Percentiles rank a stretch among this genome's conserved stretches.
Conservation (phyloP, 92 coral and sea anemone species). For the Actinostola sp. region DNA sequence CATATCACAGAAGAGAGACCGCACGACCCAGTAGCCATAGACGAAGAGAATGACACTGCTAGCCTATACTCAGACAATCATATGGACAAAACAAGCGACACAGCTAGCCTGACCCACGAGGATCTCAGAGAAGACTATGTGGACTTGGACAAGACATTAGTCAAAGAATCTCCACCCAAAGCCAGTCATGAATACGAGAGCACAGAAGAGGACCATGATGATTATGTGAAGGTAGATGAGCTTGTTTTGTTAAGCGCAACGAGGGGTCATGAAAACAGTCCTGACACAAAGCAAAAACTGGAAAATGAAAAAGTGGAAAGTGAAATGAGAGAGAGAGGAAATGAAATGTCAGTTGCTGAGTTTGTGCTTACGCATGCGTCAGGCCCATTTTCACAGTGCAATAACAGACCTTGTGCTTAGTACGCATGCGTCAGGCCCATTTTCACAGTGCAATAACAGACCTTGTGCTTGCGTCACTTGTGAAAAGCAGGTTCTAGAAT, state of each 20-base stretch:
- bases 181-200: conserved; percentile 57
- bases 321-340: too few species aligned
- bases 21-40: conserved; percentile 3
- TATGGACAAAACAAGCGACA: conserved; percentile 49
- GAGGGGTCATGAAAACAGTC: too few species aligned
- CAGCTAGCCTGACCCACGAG: conserved; percentile 60
- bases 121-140: conserved; percentile 48
- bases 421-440: too few species aligned
- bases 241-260: not conserved
- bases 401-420: too few species aligned
- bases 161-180: conserved; percentile 50
- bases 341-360: too few species aligned
- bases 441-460: too few species aligned
- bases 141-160: conserved; percentile 63
- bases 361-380: too few species aligned
- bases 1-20: not conserved
- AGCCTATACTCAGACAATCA: conserved; percentile 70
- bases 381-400: too few species aligned
- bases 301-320: too few species aligned
- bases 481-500: too few species aligned
- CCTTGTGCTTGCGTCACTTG: too few species aligned
- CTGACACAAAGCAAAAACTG: too few species aligned
- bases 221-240: conserved; percentile 2
- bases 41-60: conserved; percentile 67
- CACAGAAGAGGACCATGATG: conserved; percentile 35